A percentile compares a stretch with the other conserved stretches of the same genome.
phyloP scores from a whole-genome alignment of 2,113 vertebrate genomes.

The Hystrix cristata region DNA sequence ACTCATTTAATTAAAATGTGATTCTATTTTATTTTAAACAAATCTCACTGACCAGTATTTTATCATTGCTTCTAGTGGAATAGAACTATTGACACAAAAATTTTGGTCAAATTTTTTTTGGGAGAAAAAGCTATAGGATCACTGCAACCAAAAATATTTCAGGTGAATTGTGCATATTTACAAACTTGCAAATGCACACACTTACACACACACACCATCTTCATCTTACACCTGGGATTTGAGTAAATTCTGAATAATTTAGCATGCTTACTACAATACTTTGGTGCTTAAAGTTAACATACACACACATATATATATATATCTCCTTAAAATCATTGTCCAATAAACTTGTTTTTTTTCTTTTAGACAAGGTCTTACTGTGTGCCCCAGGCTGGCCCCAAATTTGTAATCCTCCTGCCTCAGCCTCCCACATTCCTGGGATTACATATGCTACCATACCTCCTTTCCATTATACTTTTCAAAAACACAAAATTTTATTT shows the following conservation, averaged over 20 bases:
- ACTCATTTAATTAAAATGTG: constrained; percentile 4
- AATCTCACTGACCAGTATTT: constrained; percentile 8
- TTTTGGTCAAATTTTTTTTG: neutral
- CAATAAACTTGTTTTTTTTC: neutral
- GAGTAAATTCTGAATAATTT: constrained; percentile 16
- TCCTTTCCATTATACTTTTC: neutral
- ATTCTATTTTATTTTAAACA: constrained; percentile 19
- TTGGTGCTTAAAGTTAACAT: constrained; percentile 35
- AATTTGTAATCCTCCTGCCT: neutral
- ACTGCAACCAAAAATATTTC: neutral
- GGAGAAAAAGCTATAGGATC: neutral
- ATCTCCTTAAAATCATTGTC: constrained; percentile 49
- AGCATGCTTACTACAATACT: neutral
- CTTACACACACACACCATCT: neutral
- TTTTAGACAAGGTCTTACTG: neutral
- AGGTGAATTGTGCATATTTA: neutral
- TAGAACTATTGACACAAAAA: neutral
- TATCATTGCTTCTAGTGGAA: neutral
- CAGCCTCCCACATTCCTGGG: neutral
- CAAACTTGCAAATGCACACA: neutral
- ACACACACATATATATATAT: neutral
- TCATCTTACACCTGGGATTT: neutral
- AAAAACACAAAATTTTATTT: constrained; percentile 72
- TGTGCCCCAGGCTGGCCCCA: neutral
- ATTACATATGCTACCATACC: too few species aligned